Evolutionary conservation across 2,888 invertebrate genomes (phyloP).

Genomic region (Drosophila formosana): DNA sequence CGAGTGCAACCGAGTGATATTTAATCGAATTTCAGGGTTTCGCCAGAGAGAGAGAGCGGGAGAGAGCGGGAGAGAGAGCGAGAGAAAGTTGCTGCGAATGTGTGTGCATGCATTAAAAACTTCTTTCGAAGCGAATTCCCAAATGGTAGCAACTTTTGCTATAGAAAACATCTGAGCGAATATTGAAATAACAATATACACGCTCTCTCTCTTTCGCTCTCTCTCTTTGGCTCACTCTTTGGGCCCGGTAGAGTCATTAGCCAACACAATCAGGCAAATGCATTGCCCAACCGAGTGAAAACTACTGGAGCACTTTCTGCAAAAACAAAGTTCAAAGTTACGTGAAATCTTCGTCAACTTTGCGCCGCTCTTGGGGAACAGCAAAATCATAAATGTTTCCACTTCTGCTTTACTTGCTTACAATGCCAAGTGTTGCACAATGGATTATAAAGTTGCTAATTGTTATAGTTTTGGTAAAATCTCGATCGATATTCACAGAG

Average conservation of each 20-base stretch:
- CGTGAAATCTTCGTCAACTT: constrained; percentile 12
- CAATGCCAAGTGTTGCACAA: neutral
- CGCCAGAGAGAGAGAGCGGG: neutral
- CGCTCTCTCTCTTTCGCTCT: neutral
- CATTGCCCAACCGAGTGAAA: constrained; percentile 10
- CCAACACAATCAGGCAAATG: constrained; percentile 29
- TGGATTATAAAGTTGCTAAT: neutral
- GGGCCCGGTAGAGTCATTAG: constrained; percentile 22
- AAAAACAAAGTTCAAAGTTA: neutral
- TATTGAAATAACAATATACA: constrained; percentile 1
- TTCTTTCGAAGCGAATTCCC: constrained; percentile 17
- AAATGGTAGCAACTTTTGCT: constrained; percentile 25
- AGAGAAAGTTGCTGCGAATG: constrained; percentile 22
- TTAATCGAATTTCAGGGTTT: constrained; percentile 28
- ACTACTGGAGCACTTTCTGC: neutral
- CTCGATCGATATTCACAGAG: neutral
- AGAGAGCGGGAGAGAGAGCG: neutral
- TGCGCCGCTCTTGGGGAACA: neutral
- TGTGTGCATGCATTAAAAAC: constrained; percentile 52
- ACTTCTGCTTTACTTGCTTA: neutral
- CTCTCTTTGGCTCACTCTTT: neutral
- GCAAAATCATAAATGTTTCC: neutral
- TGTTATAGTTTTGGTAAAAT: neutral
- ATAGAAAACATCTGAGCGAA: neutral
- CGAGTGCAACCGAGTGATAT: constrained; percentile 26